Conservation (phyloP, 2,888 invertebrate species). For the Willowsia nigromaculata region DNA sequence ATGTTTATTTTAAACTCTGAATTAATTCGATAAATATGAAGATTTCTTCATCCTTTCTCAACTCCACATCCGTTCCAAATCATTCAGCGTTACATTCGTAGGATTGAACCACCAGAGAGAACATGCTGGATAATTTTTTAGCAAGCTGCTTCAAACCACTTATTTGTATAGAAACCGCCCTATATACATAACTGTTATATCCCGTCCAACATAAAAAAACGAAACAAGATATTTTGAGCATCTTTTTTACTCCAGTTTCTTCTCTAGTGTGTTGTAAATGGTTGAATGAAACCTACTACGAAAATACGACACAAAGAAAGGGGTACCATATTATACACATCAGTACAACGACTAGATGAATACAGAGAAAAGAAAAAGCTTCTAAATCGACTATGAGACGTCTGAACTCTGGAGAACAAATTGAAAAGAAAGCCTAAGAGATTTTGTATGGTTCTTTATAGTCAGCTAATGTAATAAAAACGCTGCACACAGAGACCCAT, state of each 20-base stretch:
- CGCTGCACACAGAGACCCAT: neutral
- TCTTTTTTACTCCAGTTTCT: neutral
- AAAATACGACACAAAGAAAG: neutral
- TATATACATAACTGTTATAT: neutral
- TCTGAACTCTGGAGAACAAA: conserved; percentile 59
- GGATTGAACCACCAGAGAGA: neutral
- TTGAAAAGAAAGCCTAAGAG: conserved; percentile 59
- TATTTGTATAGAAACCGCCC: neutral
- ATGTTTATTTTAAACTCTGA: no score
- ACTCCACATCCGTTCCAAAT: no score
- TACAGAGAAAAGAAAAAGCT: conserved; percentile 16
- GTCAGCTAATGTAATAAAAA: conserved; percentile 42
- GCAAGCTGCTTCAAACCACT: neutral
- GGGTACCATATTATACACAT: neutral
- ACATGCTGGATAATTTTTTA: no score
- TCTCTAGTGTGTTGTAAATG: neutral
- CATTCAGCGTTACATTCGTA: neutral
- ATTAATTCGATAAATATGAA: no score
- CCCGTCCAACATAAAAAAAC: neutral
- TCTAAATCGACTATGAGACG: conserved; percentile 55
- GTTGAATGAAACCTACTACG: neutral
- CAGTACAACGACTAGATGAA: conserved; percentile 28
- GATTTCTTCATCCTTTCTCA: no score
- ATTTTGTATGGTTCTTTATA: conserved; percentile 20
- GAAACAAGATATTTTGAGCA: neutral